phyloP scores from a whole-genome alignment of 2,113 vertebrate genomes.

The Pampusana beccarii region DNA sequence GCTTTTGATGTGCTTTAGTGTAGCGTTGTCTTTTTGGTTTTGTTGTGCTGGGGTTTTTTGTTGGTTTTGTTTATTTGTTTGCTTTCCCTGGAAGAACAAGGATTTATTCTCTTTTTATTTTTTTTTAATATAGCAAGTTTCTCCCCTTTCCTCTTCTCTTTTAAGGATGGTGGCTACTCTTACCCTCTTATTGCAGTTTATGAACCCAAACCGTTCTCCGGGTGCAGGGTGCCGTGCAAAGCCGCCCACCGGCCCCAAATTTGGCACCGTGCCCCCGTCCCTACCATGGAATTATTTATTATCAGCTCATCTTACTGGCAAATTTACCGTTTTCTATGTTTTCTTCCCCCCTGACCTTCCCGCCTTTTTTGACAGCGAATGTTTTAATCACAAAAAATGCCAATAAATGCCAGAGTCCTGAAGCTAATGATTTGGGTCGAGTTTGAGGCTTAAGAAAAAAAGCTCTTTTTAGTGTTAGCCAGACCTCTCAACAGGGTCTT shows the following conservation, averaged over 20 bases:
- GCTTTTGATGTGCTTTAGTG: constrained; percentile 28
- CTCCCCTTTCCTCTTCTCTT: not conserved
- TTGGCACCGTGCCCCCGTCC: not conserved
- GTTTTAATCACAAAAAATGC: not conserved
- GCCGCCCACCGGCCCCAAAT: too few species aligned
- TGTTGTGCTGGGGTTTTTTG: not conserved
- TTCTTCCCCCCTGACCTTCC: not conserved
- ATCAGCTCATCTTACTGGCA: not conserved
- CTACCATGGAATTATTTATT: not conserved
- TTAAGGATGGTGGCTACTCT: not conserved
- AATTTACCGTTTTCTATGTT: not conserved
- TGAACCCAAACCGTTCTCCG: not conserved
- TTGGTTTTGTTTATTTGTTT: not conserved
- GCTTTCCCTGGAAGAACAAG: not conserved
- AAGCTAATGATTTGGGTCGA: not conserved
- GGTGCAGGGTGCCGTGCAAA: too few species aligned
- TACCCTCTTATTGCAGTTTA: not conserved
- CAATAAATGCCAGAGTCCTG: not conserved
- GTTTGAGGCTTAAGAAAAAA: not conserved
- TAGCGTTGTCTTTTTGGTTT: not conserved
- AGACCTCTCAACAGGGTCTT: not conserved
- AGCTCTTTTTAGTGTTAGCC: not conserved
- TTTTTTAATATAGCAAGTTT: not conserved
- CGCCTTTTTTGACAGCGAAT: not conserved
- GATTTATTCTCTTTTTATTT: not conserved